Evolutionary conservation across 2,797 vertebrate genomes (phyloP).

Genomic region (Hapalemur alaotrensis): DNA sequence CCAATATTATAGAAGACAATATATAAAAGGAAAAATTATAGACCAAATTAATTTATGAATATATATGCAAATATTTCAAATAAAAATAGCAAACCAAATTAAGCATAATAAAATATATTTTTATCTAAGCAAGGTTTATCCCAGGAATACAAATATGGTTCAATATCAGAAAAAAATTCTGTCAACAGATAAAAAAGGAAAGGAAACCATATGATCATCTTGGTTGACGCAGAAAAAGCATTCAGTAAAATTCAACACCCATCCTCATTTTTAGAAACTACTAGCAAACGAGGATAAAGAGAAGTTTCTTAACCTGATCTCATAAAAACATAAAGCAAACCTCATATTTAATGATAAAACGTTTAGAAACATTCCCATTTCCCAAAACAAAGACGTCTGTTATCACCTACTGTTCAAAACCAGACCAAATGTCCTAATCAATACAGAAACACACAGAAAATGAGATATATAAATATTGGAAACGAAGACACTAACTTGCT

Average conservation of each 20-base stretch:
- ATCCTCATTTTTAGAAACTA: constrained; percentile 28
- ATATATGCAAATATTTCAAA: constrained; percentile 19
- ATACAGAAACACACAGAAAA: neutral
- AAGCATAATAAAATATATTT: constrained; percentile 20
- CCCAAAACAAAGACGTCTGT: neutral
- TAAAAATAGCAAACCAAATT: constrained; percentile 38
- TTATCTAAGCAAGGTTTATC: constrained; percentile 17
- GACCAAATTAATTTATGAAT: neutral
- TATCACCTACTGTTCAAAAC: neutral
- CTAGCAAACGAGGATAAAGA: neutral
- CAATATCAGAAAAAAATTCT: neutral
- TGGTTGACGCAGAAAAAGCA: neutral
- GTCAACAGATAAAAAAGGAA: neutral
- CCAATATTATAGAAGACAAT: neutral
- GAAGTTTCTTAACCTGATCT: constrained; percentile 7
- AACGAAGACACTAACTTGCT: neutral
- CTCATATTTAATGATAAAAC: neutral
- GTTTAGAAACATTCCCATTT: neutral
- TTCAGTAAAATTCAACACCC: constrained; percentile 6
- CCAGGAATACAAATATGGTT: constrained; percentile 22
- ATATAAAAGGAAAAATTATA: neutral
- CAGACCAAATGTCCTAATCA: neutral
- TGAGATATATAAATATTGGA: neutral
- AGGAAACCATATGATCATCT: neutral
- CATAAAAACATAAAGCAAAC: constrained; percentile 1